Evolutionary conservation across 2,888 invertebrate species (phyloP), one percentile per base, ranked within the genome.

Genomic region (Cephus sareptanus): DNA sequence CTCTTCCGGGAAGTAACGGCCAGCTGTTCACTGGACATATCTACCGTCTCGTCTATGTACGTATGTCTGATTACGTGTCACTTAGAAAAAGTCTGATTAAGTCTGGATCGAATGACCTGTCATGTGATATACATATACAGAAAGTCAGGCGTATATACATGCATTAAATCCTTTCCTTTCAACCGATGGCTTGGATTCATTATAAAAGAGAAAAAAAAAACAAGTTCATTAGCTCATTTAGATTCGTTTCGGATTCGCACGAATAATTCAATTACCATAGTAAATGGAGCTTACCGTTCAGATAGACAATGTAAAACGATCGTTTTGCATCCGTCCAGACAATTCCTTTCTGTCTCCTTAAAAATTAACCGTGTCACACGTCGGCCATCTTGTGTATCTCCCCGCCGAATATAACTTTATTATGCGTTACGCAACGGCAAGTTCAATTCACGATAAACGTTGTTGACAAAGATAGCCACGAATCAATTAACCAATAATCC

Each of bases 181-280:
- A 56, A 56, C 9, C 9, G 4, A 4, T 23, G 40, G 1, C 1
- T 56, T 56, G 9, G 1, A 56, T 9, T 23, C 56, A 23, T 23
- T 23, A 56, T 9, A 15, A 40, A 40, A 40, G 6, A 40, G 15
- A 6, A 37, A 37, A 15, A 15, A 40, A 40, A 37, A 40, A 40
- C 0, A 15, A 15, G 15, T 9, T 56, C 23, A 56, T 56, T 23
- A 23, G 23, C 23, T 56, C 15, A 23, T 9, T 56, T 56, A 15
- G 56, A 56, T 56, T 56, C 56, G 56, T 56, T 23, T n/a, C 23
- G 34, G 37, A 30, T 30, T 69, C 34, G 73, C 56, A 11, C 12
- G 35, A 35, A 73, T 76, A 73, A 76, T 68, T 76, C 33, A 40
- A 35, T 35, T 30, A 76, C 31, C 23, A 30, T 34, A 34, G 35